Percentiles rank a stretch among this genome's conserved stretches.
These are phyloP conservation scores for Brachypteracias leptosomus DNA, from an alignment of 2,113 vertebrate genomes.

Conservation along the genomic window DNA sequence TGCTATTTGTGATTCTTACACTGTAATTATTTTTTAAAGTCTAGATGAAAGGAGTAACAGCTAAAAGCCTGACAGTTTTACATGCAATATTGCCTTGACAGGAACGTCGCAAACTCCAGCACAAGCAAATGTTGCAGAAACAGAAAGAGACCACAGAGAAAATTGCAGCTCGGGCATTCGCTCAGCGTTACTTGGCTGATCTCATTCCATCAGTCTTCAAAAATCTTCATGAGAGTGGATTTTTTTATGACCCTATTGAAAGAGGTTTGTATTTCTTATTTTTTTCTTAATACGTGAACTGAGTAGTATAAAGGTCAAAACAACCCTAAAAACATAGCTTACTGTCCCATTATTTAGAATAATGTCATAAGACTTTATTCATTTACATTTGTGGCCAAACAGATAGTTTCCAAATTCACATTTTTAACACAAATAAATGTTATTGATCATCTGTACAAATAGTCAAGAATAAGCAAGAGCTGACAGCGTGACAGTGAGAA, in stretches of 20 bases:
- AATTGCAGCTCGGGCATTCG: constrained; percentile 82
- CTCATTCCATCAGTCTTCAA: constrained; percentile 84
- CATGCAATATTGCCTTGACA: constrained; percentile 35
- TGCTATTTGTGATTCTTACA: background rate
- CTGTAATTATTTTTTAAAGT: background rate
- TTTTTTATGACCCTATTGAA: constrained; percentile 88
- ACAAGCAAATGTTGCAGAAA: constrained; percentile 74
- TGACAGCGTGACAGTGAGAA: background rate
- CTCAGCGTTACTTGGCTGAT: constrained; percentile 83
- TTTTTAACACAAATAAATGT: background rate
- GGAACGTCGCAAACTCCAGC: constrained; percentile 82
- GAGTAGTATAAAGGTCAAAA: background rate
- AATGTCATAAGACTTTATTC: background rate
- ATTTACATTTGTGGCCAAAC: background rate
- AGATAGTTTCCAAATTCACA: background rate
- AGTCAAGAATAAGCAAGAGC: background rate
- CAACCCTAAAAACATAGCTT: background rate
- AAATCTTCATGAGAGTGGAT: constrained; percentile 82
- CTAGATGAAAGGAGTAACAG: background rate
- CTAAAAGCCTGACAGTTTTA: background rate
- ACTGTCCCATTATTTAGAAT: background rate
- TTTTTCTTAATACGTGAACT: background rate
- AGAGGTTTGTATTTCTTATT: constrained; percentile 75
- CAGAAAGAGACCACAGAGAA: constrained; percentile 84
- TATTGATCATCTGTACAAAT: background rate